phyloP scores from a whole-genome alignment of 2,888 invertebrate genomes.

The Himalopsyche kuldschensis region DNA sequence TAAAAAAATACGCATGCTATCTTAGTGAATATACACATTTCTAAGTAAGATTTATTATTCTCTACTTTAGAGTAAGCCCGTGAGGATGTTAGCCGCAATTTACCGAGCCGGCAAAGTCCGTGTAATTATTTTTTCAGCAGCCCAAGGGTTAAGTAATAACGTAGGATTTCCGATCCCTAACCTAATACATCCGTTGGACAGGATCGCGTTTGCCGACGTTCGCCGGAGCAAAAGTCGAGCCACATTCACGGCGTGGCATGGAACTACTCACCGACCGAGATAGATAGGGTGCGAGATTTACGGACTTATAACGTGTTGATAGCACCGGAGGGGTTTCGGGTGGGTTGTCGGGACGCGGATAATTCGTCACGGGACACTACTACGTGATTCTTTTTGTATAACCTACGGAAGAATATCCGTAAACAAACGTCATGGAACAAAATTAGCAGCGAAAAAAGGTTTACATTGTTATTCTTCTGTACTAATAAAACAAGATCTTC shows the following conservation, averaged over 20 bases:
- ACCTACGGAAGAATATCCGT: too few species aligned
- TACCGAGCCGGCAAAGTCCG: neutral
- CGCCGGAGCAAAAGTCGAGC: neutral
- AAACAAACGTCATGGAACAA: too few species aligned
- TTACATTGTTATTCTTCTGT: too few species aligned
- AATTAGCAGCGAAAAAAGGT: too few species aligned
- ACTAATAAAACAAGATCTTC: too few species aligned
- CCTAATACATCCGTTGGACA: neutral
- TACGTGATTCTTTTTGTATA: neutral
- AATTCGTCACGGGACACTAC: neutral
- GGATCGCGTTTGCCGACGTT: neutral
- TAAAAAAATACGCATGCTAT: too few species aligned
- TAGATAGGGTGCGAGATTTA: constrained; percentile 26
- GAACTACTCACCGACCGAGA: constrained; percentile 11
- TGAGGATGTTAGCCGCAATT: neutral
- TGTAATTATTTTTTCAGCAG: neutral
- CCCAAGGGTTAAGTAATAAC: neutral
- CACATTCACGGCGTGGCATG: neutral
- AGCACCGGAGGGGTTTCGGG: constrained; percentile 7
- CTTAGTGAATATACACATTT: too few species aligned
- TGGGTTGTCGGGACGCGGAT: neutral
- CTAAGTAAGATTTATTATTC: neutral
- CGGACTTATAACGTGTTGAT: constrained; percentile 34
- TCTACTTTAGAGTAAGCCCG: neutral
- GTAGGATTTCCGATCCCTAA: constrained; percentile 1